Evolutionary conservation across 2,113 vertebrate genomes (phyloP).

Genomic region (Myodes glareolus): DNA sequence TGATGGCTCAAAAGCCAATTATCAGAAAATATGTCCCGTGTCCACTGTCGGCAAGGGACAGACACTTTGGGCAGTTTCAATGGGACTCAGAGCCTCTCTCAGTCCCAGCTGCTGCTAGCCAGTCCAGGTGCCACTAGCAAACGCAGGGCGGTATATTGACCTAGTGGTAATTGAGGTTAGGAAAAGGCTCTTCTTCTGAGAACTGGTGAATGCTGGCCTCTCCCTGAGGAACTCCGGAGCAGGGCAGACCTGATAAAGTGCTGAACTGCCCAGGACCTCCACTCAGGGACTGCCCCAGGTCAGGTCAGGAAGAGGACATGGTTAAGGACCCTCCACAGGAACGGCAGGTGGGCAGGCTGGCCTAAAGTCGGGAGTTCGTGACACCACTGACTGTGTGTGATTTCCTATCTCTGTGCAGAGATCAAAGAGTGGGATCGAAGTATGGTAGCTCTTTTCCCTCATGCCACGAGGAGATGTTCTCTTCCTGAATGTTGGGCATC

Average conservation of each 20-base stretch:
- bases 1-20: constrained; percentile 80
- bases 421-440: constrained; percentile 39
- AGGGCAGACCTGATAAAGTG: constrained; percentile 64
- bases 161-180: constrained; percentile 87
- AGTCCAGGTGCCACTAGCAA: constrained; percentile 77
- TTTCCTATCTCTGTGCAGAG: background rate
- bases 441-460: constrained; percentile 51
- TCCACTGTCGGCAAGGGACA: constrained; percentile 75
- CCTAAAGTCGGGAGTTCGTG: background rate
- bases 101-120: constrained; percentile 82
- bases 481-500: background rate
- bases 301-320: constrained; percentile 75
- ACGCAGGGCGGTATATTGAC: constrained; percentile 79
- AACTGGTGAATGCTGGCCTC: constrained; percentile 81
- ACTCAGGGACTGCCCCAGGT: constrained; percentile 53
- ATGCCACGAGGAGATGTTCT: background rate
- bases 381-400: background rate
- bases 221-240: constrained; percentile 74
- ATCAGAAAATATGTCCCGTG: constrained; percentile 80
- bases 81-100: constrained; percentile 72
- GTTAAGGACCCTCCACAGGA: background rate
- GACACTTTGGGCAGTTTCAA: constrained; percentile 77
- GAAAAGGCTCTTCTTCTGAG: constrained; percentile 88
- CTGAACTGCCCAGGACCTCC: constrained; percentile 62
- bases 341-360: constrained; percentile 7